phyloP scores from a whole-genome alignment of 1,140 invertebrate species.

The Caerostris extrusa region DNA sequence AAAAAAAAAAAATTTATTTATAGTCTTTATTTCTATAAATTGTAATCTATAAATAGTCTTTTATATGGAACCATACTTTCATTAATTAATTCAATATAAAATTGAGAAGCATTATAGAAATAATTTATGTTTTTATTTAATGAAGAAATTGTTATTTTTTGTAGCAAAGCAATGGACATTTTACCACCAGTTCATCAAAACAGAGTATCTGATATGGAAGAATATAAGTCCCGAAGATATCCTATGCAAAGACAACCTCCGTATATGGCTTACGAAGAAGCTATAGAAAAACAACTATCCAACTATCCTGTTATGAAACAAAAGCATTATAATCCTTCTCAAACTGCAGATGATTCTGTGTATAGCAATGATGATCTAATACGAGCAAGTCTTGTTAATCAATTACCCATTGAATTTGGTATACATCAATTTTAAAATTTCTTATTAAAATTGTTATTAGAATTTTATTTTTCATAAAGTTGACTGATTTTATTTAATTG shows the following conservation, averaged over 20 bases:
- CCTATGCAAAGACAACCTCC: background rate
- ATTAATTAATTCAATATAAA: too few species aligned
- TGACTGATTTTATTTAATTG: background rate
- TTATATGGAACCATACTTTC: too few species aligned
- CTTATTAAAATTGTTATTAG: background rate
- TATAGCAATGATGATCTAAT: constrained; percentile 69
- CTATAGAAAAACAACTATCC: constrained; percentile 42
- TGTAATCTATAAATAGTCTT: too few species aligned
- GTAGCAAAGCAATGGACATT: constrained; percentile 41
- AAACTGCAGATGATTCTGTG: constrained; percentile 17
- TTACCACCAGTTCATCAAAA: constrained; percentile 8
- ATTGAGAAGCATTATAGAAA: too few species aligned
- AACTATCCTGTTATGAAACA: constrained; percentile 34
- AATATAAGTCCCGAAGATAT: constrained; percentile 55
- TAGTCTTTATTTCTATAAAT: too few species aligned
- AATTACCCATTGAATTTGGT: constrained; percentile 64
- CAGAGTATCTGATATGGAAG: constrained; percentile 51
- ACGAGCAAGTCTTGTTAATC: constrained; percentile 67
- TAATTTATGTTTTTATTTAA: too few species aligned
- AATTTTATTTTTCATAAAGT: too few species aligned
- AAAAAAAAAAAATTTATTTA: too few species aligned
- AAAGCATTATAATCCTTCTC: constrained; percentile 1
- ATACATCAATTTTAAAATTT: background rate
- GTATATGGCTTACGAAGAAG: constrained; percentile 51
- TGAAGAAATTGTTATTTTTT: background rate